A percentile compares a stretch with the other conserved stretches of the same genome.
Conservation (phyloP, 2,797 vertebrate genomes). For the Microchirus variegatus region DNA sequence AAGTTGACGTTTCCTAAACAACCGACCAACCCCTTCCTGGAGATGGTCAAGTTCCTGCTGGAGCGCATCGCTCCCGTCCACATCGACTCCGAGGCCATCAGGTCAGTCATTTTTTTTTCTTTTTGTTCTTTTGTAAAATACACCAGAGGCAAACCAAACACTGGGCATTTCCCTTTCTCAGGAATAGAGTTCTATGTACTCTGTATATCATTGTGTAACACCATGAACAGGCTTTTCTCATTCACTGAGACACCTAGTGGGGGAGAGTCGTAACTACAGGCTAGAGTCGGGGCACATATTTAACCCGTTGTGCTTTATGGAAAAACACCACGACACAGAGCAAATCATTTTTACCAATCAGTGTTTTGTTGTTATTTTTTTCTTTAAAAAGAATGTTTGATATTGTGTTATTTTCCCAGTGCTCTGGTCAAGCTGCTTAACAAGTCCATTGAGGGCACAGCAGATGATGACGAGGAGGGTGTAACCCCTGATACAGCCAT, state of each 20-base stretch:
- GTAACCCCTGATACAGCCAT: slow-evolving; percentile 98
- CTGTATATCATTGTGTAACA: slow-evolving; percentile 65
- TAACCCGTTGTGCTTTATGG: slow-evolving; percentile 55
- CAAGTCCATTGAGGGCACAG: slow-evolving; percentile 97
- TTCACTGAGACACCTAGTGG: slow-evolving; percentile 81
- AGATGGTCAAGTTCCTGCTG: slow-evolving; percentile 99
- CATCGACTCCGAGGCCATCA: slow-evolving; percentile 99
- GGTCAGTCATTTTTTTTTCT: slow-evolving; percentile 75
- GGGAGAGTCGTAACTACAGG: slow-evolving; percentile 50
- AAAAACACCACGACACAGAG: slow-evolving; percentile 56
- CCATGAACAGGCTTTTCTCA: slow-evolving; percentile 50
- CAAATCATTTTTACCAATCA: neutral
- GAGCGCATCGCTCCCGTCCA: slow-evolving; percentile 99
- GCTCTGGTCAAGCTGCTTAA: slow-evolving; percentile 98
- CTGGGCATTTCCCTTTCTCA: slow-evolving; percentile 17
- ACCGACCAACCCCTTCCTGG: slow-evolving; percentile 98
- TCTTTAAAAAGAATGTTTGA: neutral
- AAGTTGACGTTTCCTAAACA: slow-evolving; percentile 99
- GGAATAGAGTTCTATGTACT: slow-evolving; percentile 31
- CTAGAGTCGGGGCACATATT: slow-evolving; percentile 15
- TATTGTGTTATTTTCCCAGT: slow-evolving; percentile 69
- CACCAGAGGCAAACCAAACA: neutral
- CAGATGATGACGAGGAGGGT: slow-evolving; percentile 98
- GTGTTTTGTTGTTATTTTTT: neutral
- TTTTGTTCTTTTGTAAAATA: neutral